phyloP scores from a whole-genome alignment of 23 tunicate genomes.

The Ascidia mentula region DNA sequence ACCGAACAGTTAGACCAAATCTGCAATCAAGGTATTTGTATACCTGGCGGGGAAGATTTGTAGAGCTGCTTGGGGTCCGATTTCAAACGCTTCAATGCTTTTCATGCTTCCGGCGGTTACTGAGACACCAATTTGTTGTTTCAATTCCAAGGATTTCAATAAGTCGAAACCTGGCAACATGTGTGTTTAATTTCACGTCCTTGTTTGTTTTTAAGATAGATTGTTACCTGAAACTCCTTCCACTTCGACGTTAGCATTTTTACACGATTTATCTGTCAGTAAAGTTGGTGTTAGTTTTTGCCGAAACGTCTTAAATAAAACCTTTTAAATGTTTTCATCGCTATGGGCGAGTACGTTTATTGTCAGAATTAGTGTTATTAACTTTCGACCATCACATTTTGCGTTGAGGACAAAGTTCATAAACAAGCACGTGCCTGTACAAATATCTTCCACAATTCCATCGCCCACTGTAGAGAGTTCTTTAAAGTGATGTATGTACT shows the following conservation, averaged over 20 bases:
- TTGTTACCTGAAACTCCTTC: background rate
- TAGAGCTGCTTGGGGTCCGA: conserved; percentile 22
- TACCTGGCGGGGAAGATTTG: conserved; percentile 24
- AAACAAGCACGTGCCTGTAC: conserved; percentile 15
- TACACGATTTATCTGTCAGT: background rate
- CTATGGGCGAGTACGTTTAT: no score
- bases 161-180: conserved; percentile 9
- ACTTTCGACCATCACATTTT: no score
- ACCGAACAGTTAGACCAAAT: background rate
- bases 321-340: no score
- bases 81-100: background rate
- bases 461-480: background rate
- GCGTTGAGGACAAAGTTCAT: no score
- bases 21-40: background rate
- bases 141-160: background rate
- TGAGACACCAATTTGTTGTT: conserved; percentile 1
- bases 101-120: background rate
- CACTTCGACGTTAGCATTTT: background rate
- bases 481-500: conserved; percentile 7
- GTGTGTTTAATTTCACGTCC: background rate
- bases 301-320: no score
- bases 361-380: no score
- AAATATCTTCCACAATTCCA: background rate
- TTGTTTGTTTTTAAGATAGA: background rate
- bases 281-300: background rate